Conservation (phyloP, 2,113 vertebrate species). For the human (Homo sapiens) region GRCh38 chr3:30285501-30286000, state of each 20-base stretch:
- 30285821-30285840: neutral
- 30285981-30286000: neutral
- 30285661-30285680: neutral
- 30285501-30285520: neutral
- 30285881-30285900: neutral
- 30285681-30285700: neutral
- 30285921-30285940: neutral
- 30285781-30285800: neutral
- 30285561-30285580: slow-evolving; percentile 12
- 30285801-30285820: neutral
- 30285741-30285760: neutral
- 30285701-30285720: slow-evolving; percentile 3
- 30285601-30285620: neutral
- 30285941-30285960: neutral
- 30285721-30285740: neutral
- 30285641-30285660: neutral
- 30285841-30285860: neutral
- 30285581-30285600: neutral
- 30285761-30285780: slow-evolving; percentile 5
- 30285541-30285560: neutral
- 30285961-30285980: neutral
- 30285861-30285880: neutral
- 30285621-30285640: neutral
- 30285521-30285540: neutral
- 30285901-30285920: neutral